A percentile compares a stretch with the other conserved stretches of the same genome.
Evolutionary conservation across 2,113 vertebrate species (phyloP).

Genomic region (Sorex fumeus): DNA sequence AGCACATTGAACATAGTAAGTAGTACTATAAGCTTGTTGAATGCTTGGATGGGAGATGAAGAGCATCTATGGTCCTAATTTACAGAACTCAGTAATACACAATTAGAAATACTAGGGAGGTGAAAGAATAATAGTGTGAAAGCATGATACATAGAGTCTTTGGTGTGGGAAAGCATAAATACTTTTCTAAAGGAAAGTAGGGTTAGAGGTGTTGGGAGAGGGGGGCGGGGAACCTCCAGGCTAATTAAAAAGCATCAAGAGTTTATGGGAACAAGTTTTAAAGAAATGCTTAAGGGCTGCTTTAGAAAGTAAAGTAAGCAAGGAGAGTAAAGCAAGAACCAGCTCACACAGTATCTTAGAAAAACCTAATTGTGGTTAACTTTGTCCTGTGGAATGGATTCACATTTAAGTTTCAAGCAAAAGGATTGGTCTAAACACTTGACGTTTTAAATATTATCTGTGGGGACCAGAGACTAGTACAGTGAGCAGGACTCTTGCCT

Average conservation of each 20-base stretch:
- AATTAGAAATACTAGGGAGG: too few species aligned
- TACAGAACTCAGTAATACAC: neutral
- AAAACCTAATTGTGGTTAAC: neutral
- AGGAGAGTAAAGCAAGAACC: neutral
- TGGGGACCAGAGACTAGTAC: neutral
- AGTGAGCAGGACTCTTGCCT: neutral
- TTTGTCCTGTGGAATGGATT: neutral
- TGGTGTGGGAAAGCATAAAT: neutral
- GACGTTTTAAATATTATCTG: slow-evolving; percentile 3
- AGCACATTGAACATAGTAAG: neutral
- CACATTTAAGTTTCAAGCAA: neutral
- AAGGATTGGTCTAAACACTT: neutral
- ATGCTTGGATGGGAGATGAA: neutral
- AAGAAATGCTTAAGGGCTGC: neutral
- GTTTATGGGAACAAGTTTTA: neutral
- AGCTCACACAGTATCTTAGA: neutral
- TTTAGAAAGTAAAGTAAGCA: neutral
- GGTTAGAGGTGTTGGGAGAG: neutral
- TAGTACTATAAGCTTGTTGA: neutral
- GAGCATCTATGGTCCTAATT: slow-evolving; percentile 4
- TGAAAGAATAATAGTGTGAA: neutral
- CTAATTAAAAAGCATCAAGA: neutral
- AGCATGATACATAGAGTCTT: neutral
- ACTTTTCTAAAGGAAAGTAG: neutral
- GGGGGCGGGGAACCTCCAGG: too few species aligned